These are phyloP conservation scores for Pycnonotus jocosus DNA, from an alignment of 2,113 vertebrate genomes.

Conservation along the genomic window DNA sequence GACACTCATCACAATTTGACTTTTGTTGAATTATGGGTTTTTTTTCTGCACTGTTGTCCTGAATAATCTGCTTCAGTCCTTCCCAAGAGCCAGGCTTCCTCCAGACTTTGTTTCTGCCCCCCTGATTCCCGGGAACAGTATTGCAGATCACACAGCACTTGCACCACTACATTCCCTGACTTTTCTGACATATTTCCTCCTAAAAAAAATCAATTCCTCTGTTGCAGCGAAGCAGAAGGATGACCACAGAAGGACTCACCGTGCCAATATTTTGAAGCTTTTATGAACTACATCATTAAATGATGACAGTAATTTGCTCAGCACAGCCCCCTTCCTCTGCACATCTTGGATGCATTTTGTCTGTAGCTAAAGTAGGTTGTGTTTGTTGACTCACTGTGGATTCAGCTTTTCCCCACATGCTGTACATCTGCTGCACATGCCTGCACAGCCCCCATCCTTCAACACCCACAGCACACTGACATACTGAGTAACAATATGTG, in stretches of 20 bases:
- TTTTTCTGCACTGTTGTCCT: not conserved
- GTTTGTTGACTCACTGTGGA: constrained; percentile 16
- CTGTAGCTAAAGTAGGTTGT: not conserved
- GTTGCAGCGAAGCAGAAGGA: not conserved
- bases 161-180: not conserved
- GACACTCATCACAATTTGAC: not conserved
- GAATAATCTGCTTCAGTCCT: not conserved
- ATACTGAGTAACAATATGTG: not conserved
- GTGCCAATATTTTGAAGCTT: not conserved
- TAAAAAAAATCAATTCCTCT: not conserved
- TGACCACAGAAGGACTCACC: not conserved
- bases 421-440: not conserved
- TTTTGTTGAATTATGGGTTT: rapidly evolving
- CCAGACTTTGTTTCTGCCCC: not conserved
- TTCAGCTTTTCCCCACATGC: not conserved
- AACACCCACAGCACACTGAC: not conserved
- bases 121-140: not conserved
- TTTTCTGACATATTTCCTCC: not conserved
- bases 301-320: not conserved
- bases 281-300: not conserved
- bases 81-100: not conserved
- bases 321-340: not conserved
- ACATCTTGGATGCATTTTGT: not conserved
- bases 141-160: not conserved
- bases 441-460: not conserved